Evolutionary conservation across 2,113 vertebrate genomes (phyloP), one percentile per base, ranked within the genome.

Genomic region (Chinchilla lanigera): DNA sequence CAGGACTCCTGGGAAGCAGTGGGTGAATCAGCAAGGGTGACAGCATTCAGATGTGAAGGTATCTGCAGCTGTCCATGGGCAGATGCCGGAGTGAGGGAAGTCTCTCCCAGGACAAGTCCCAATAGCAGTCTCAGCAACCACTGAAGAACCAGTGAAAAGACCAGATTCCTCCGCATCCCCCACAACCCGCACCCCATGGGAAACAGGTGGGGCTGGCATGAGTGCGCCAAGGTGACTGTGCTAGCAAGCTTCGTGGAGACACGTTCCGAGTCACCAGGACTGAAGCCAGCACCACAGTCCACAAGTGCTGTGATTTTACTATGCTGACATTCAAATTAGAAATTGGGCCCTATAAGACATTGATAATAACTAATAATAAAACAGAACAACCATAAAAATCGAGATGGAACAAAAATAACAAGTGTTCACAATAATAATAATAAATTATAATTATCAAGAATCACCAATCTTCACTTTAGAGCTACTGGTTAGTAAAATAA

Each of bases 171-270:
- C 13, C 9, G 10, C n/a, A 85, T 13, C 20, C 50, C 14, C 33
- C 30, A 10, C 0, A 78, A 16, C 69, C 4, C 13, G 5, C 0
- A 0, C 0, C 11, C 10, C n/a, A 0, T 17, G 1, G 52, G 54
- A 73, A 12, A 10, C 13, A 1, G 14, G 7, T 0, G 20, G 14
- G 17, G 7, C 26, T 52, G 12, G n/a, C 0, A 9, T 16, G 5
- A 5, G 7, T 38, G 54, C 56, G 26, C 85, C 41, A 24, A 9
- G 38, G 52, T 7, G 16, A n/a, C 9, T 38, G 0, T 13, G 38
- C 24, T 24, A 22, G n/a, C 8, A 33, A 17, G 13, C 75, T 38
- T 47, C 28, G 13, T 28, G 6, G 67, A 17, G 33, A 83, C 24
- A 67, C 20, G 1, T 67, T 80, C 14, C 4, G 65, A 60, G 14